phyloP scores from a whole-genome alignment of 2,113 vertebrate species.

The Erinaceus europaeus region DNA sequence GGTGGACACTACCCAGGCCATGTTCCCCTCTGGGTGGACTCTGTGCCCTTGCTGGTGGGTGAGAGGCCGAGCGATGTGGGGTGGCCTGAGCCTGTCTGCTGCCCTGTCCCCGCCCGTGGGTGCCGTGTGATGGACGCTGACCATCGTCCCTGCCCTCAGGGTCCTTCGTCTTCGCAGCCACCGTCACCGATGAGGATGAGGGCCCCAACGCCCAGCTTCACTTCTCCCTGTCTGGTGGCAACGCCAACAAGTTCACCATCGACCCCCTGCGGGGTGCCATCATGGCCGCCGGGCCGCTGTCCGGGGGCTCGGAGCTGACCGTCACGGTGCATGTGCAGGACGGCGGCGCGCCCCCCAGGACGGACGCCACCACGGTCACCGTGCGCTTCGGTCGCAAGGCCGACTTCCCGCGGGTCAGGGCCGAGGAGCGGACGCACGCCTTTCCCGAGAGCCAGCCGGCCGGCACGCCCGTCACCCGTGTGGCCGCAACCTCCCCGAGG shows the following conservation, averaged over 20 bases:
- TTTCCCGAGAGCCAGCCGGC: constrained; percentile 93
- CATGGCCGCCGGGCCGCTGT: constrained; percentile 86
- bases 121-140: neutral
- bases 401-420: constrained; percentile 90
- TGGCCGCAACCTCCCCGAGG: constrained; percentile 90
- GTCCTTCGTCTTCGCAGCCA: constrained; percentile 95
- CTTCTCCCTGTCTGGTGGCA: constrained; percentile 92
- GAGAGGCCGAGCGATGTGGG: no score
- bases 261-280: constrained; percentile 93
- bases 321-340: constrained; percentile 94
- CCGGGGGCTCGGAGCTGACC: constrained; percentile 90
- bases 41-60: no score
- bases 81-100: no score
- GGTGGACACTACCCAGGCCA: no score
- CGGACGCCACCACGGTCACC: constrained; percentile 93
- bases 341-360: constrained; percentile 86
- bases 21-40: no score
- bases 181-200: constrained; percentile 92
- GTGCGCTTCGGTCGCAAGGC: constrained; percentile 92
- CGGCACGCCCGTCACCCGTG: constrained; percentile 87
- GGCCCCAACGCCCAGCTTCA: constrained; percentile 93
- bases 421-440: constrained; percentile 87
- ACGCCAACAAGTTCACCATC: constrained; percentile 93
- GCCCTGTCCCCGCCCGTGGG: no score
- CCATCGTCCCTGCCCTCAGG: constrained; percentile 79